phyloP scores from a whole-genome alignment of 2,888 invertebrate genomes.

The Ormyrus thymus region DNA sequence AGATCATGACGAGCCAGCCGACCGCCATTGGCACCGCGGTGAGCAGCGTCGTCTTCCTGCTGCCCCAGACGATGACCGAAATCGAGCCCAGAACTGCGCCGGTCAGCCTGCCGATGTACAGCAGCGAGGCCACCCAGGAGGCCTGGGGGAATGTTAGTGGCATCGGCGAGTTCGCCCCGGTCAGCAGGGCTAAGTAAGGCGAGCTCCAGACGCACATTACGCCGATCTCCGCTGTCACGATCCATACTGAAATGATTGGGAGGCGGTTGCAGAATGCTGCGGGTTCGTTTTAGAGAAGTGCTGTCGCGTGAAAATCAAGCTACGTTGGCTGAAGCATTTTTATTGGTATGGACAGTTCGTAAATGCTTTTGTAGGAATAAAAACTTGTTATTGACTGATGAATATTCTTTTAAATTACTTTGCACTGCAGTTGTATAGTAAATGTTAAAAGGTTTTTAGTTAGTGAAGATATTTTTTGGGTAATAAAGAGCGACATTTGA shows the following conservation, averaged over 20 bases:
- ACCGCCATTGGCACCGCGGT: conserved; percentile 60
- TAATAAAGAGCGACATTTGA: too few relatives aligned
- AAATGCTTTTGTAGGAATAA: too few relatives aligned
- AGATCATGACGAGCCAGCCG: conserved; percentile 61
- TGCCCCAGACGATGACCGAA: conserved; percentile 58
- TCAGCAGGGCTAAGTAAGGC: conserved; percentile 63
- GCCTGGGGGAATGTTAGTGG: conserved; percentile 58
- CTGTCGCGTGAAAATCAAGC: too few relatives aligned
- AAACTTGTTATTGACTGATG: too few relatives aligned
- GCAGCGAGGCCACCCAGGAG: conserved; percentile 64
- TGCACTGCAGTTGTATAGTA: too few relatives aligned
- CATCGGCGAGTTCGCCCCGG: conserved; percentile 56
- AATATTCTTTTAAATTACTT: too few relatives aligned
- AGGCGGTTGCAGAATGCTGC: too few relatives aligned
- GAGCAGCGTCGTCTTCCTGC: conserved; percentile 59
- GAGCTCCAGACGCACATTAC: conserved; percentile 63
- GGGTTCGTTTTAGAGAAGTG: too few relatives aligned
- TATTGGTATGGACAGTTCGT: too few relatives aligned
- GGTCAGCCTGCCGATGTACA: conserved; percentile 61
- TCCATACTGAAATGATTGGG: conserved; percentile 57
- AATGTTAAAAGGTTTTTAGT: too few relatives aligned
- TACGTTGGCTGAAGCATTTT: too few relatives aligned
- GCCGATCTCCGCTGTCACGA: conserved; percentile 61
- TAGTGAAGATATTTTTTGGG: too few relatives aligned
- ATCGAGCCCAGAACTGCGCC: conserved; percentile 62